Evolutionary conservation across 2,888 invertebrate species (phyloP), one percentile per base, ranked within the genome.

Genomic region (Acleris laterana): DNA sequence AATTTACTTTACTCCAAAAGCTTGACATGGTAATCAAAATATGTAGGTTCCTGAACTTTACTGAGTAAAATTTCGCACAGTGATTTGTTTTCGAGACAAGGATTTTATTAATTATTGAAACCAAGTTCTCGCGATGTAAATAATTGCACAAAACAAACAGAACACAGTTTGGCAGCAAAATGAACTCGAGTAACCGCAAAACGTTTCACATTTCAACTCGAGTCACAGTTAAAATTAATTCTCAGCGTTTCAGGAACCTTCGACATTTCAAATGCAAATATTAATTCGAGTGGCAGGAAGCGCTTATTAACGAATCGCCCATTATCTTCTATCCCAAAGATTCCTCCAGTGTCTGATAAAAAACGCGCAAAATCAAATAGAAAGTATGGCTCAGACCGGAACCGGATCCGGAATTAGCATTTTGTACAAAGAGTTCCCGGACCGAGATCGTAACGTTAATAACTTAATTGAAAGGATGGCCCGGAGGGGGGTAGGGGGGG

Each of bases 331-430:
- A 42, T 38, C 38, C n/a, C 62, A 63, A 38, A 61, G 62, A 65
- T 63, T 60, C 69, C 57, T 57, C 71, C 53, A 66, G 62, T 50
- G 61, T 73, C 69, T 63, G 46, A 71, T 68, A 71, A 73, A 74
- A 72, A 76, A 73, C 70, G 73, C 73, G 75, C 70, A 68, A 72
- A 74, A 71, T 74, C 72, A 72, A 75, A 74, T 74, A 64, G 68
- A 71, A 69, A 74, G 74, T 73, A 62, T 56, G 70, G 70, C 62
- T 67, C 61, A 67, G 58, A 52, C 53, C 52, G 52, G 61, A 52
- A 70, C 61, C 60, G 69, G 65, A 70, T 68, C 70, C 58, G 63
- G 68, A 69, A 77, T 80, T 78, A 78, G 74, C 79, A 75, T 79
- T 79, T 73, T 68, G 67, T 70, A 69, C 74, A 77, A 77, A 76